These are phyloP conservation scores for Pelusios castaneus DNA, from an alignment of 2,113 vertebrate genomes.

Conservation along the genomic window DNA sequence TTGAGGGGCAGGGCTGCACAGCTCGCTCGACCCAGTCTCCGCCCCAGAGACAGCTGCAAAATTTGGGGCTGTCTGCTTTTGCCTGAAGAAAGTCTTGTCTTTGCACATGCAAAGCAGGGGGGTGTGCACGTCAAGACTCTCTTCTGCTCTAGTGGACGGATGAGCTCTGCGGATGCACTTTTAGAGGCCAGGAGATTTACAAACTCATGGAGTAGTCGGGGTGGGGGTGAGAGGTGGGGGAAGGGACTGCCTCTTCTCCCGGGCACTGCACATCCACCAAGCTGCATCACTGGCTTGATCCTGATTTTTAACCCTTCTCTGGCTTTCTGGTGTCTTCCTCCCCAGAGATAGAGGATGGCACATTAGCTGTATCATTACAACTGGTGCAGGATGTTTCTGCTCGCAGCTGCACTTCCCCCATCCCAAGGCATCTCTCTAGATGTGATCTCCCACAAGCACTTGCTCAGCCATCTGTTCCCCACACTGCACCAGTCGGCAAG, in stretches of 20 bases:
- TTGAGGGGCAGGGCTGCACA: neutral
- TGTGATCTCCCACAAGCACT: neutral
- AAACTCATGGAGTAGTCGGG: neutral
- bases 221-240: neutral
- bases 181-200: neutral
- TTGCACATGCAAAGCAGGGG: neutral
- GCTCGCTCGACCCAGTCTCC: neutral
- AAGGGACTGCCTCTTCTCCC: neutral
- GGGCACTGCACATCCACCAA: neutral
- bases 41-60: neutral
- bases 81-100: neutral
- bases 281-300: neutral
- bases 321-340: neutral
- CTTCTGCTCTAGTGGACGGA: neutral
- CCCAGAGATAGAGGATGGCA: neutral
- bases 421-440: neutral
- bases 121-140: neutral
- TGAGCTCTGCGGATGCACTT: neutral
- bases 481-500: neutral
- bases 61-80: rapidly evolving
- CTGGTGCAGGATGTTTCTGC: neutral
- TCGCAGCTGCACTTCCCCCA: neutral
- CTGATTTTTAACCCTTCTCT: neutral
- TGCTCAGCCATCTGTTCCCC: neutral
- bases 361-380: neutral